These are phyloP conservation scores for Rutilus rutilus DNA, from an alignment of 2,113 vertebrate genomes.

Conservation along the genomic window DNA sequence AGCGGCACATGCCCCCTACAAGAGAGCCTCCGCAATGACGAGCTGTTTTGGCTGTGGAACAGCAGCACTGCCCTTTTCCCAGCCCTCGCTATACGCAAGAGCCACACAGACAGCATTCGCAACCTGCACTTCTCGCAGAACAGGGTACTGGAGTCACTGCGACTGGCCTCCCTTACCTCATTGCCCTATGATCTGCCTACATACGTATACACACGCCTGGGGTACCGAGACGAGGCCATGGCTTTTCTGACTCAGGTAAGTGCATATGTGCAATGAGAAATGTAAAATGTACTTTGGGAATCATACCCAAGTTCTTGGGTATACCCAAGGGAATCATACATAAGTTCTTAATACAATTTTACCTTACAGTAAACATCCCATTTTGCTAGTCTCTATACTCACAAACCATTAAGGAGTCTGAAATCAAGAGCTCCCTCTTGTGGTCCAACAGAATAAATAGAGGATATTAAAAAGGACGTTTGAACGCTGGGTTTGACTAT, in stretches of 20 bases:
- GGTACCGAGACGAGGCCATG: slow-evolving; percentile 79
- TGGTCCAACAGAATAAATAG: slow-evolving; percentile 32
- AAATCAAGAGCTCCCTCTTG: slow-evolving; percentile 48
- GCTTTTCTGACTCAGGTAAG: slow-evolving; percentile 80
- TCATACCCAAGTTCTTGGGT: neutral
- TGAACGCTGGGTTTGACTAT: neutral
- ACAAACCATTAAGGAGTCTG: neutral
- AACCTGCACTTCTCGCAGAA: slow-evolving; percentile 80
- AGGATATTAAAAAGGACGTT: neutral
- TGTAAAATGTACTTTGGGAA: neutral
- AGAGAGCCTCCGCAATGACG: slow-evolving; percentile 80
- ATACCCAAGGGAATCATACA: neutral
- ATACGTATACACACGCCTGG: slow-evolving; percentile 80
- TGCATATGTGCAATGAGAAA: neutral
- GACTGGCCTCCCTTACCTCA: slow-evolving; percentile 74
- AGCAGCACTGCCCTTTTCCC: slow-evolving; percentile 81
- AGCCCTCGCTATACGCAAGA: slow-evolving; percentile 75
- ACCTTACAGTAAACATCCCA: neutral
- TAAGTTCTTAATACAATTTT: neutral
- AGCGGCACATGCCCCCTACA: slow-evolving; percentile 75
- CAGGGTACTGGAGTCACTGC: slow-evolving; percentile 76
- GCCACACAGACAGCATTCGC: slow-evolving; percentile 68
- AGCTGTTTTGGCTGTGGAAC: slow-evolving; percentile 84
- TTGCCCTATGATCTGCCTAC: slow-evolving; percentile 74
- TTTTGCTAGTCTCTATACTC: neutral